Evolutionary conservation across 2,888 invertebrate species (phyloP).

Genomic region (Drosophila hawaiiensis): DNA sequence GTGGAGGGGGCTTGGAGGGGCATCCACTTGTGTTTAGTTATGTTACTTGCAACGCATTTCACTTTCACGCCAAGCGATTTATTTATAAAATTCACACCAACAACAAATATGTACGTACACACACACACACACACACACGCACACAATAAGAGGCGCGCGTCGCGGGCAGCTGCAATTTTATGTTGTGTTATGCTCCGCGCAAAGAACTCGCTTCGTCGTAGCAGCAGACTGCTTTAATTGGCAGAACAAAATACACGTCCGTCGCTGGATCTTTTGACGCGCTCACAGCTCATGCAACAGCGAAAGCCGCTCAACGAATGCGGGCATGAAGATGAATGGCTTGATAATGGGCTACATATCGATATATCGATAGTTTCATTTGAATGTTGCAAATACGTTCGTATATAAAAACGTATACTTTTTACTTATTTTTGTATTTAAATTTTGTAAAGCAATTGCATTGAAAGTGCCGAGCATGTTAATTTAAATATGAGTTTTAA

Average conservation of each 20-base stretch:
- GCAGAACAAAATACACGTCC: slow-evolving; percentile 10
- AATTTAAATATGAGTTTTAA: not conserved
- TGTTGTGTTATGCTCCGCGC: slow-evolving; percentile 46
- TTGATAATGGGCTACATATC: slow-evolving; percentile 11
- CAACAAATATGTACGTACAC: slow-evolving; percentile 21
- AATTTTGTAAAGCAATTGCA: not conserved
- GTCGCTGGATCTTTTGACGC: slow-evolving; percentile 21
- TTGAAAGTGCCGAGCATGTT: fast-evolving
- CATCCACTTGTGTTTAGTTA: slow-evolving; percentile 48
- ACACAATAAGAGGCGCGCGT: slow-evolving; percentile 62
- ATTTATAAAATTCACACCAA: slow-evolving; percentile 64
- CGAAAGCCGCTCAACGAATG: slow-evolving; percentile 79
- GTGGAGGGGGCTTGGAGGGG: not conserved
- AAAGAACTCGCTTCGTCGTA: slow-evolving; percentile 35
- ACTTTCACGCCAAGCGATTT: slow-evolving; percentile 71
- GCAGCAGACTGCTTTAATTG: slow-evolving; percentile 23
- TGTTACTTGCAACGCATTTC: slow-evolving; percentile 65
- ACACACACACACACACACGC: slow-evolving; percentile 30
- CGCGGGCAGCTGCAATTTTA: slow-evolving; percentile 65
- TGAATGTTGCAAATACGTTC: not conserved
- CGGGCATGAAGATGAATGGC: slow-evolving; percentile 38
- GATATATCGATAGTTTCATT: slow-evolving; percentile 31
- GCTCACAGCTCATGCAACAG: slow-evolving; percentile 69
- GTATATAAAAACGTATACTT: too few relatives aligned
- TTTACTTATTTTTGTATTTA: not conserved